These are phyloP conservation scores for Margaritifera margaritifera DNA, from an alignment of 2,888 invertebrate genomes.

Conservation along the genomic window DNA sequence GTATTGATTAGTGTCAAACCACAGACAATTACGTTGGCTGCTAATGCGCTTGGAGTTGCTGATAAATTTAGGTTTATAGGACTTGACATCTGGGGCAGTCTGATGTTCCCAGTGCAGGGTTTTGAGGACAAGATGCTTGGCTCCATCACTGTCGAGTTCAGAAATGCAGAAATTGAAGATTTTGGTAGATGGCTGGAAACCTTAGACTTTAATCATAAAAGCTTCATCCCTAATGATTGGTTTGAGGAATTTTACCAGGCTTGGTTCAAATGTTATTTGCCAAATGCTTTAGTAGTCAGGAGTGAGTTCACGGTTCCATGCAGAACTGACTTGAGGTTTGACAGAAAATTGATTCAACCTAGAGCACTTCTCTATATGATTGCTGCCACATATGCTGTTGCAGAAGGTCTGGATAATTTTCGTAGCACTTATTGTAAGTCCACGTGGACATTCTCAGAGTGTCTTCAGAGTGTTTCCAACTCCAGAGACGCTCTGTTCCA, in stretches of 20 bases:
- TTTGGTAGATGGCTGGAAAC: constrained; percentile 58
- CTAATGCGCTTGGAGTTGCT: constrained; percentile 41
- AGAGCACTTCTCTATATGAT: constrained; percentile 49
- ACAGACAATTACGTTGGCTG: constrained; percentile 44
- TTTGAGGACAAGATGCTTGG: constrained; percentile 27
- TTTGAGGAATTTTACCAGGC: constrained; percentile 73
- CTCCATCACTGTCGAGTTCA: constrained; percentile 39
- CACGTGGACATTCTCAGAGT: constrained; percentile 19
- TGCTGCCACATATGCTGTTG: constrained; percentile 64
- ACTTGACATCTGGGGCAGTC: constrained; percentile 45
- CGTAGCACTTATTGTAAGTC: constrained; percentile 15
- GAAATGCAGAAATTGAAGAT: constrained; percentile 45
- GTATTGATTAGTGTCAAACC: constrained; percentile 60
- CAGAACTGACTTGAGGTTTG: too few species aligned
- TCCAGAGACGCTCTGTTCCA: constrained; percentile 38
- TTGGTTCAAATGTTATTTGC: constrained; percentile 48
- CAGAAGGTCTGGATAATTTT: constrained; percentile 53
- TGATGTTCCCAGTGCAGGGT: constrained; percentile 14
- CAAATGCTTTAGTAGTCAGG: constrained; percentile 11
- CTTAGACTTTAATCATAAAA: constrained; percentile 39
- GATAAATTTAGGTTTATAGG: constrained; percentile 56
- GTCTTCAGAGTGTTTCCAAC: constrained; percentile 19
- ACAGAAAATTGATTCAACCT: constrained; percentile 18
- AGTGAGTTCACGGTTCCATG: not conserved
- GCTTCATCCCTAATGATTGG: constrained; percentile 71